A percentile compares a stretch with the other conserved stretches of the same genome.
These are phyloP conservation scores for Lepidonotus clava DNA, from an alignment of 2,888 invertebrate genomes.

Conservation along the genomic window DNA sequence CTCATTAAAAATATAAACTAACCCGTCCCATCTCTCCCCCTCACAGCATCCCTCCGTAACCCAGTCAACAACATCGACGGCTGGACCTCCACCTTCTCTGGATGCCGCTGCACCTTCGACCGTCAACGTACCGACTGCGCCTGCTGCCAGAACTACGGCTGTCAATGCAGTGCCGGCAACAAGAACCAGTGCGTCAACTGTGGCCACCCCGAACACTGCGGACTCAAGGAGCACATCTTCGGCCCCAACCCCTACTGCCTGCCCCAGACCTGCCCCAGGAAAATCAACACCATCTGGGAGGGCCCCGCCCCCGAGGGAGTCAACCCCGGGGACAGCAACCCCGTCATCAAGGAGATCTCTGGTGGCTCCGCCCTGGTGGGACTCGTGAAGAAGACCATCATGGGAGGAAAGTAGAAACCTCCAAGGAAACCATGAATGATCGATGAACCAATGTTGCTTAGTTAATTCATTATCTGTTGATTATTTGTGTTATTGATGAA, in stretches of 20 bases:
- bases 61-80: constrained; percentile 50
- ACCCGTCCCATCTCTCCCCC: too few relatives aligned
- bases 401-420: too few relatives aligned
- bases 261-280: constrained; percentile 14
- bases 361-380: not conserved
- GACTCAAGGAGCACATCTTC: constrained; percentile 56
- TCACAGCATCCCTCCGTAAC: constrained; percentile 39
- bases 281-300: constrained; percentile 47
- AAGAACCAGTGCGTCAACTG: constrained; percentile 56
- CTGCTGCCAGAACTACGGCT: constrained; percentile 66
- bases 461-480: too few relatives aligned
- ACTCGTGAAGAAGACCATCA: not conserved
- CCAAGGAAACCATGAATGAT: too few relatives aligned
- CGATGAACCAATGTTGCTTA: too few relatives aligned
- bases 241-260: constrained; percentile 52
- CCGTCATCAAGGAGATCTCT: not conserved
- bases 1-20: too few relatives aligned
- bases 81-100: constrained; percentile 58
- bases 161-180: constrained; percentile 63
- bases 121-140: constrained; percentile 61
- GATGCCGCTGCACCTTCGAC: constrained; percentile 64
- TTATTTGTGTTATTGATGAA: too few relatives aligned
- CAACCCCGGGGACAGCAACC: not conserved
- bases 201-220: constrained; percentile 54
- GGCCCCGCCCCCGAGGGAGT: not conserved